phyloP scores from a whole-genome alignment of 2,797 vertebrate genomes.

The Etheostoma nigrum region DNA sequence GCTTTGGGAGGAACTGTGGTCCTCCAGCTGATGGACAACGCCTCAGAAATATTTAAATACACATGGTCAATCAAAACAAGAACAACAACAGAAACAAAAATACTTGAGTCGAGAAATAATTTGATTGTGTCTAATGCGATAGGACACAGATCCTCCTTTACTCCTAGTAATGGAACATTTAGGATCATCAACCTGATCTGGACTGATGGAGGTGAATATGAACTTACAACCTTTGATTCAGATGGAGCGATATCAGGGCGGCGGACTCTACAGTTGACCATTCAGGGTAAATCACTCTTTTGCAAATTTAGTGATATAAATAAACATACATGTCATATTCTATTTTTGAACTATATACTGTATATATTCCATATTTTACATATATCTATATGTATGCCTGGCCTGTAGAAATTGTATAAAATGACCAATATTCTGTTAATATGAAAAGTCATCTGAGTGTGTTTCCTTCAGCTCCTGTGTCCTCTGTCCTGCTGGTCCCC shows the following conservation, averaged over 20 bases:
- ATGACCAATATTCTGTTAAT: background rate
- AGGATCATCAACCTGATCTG: conserved; percentile 41
- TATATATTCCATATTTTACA: background rate
- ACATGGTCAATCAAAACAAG: fast-evolving
- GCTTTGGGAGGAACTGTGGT: conserved; percentile 59
- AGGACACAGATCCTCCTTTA: conserved; percentile 20
- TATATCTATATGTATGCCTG: background rate
- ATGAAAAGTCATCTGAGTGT: background rate
- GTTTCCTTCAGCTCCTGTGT: conserved; percentile 67
- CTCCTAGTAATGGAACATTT: conserved; percentile 39
- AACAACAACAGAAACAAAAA: too few species aligned
- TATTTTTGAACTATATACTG: background rate
- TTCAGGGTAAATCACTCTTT: background rate
- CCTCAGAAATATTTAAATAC: background rate
- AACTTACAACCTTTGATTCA: fast-evolving
- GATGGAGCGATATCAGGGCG: fast-evolving
- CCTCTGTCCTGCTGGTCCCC: conserved; percentile 39
- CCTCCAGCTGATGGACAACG: conserved; percentile 31
- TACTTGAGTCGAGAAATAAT: fast-evolving
- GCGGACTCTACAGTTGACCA: background rate
- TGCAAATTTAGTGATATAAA: background rate
- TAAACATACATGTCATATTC: background rate
- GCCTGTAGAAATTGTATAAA: background rate
- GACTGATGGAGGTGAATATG: conserved; percentile 44
- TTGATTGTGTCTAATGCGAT: fast-evolving